Conservation (phyloP, 2,797 vertebrate species). For the Sebastes dallii region DNA sequence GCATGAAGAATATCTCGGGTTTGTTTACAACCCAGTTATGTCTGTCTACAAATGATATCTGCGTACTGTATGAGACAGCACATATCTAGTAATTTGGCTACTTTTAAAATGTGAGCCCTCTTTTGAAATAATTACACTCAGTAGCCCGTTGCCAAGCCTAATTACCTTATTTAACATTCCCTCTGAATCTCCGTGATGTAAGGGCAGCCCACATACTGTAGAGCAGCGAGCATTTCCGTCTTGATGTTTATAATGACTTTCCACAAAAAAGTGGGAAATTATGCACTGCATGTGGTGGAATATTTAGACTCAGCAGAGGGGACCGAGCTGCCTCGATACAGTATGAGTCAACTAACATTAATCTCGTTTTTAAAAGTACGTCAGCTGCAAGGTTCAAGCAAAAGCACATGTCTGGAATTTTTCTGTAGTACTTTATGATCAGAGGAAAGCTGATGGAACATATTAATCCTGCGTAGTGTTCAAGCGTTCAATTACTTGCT, state of each 20-base stretch:
- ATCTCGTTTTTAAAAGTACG: constrained; percentile 55
- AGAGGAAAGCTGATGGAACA: constrained; percentile 10
- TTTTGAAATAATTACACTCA: constrained; percentile 44
- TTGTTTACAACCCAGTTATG: constrained; percentile 26
- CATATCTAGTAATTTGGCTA: constrained; percentile 28
- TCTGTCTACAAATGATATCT: constrained; percentile 13
- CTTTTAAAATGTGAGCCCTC: constrained; percentile 41
- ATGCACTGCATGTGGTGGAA: constrained; percentile 33
- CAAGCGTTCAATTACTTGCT: not conserved
- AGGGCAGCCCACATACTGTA: constrained; percentile 23
- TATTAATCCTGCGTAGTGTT: not conserved
- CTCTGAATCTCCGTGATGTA: constrained; percentile 55
- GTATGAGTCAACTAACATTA: constrained; percentile 47
- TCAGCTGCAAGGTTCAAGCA: constrained; percentile 35
- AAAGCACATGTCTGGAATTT: constrained; percentile 29
- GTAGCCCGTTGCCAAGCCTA: constrained; percentile 51
- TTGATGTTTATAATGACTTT: constrained; percentile 61
- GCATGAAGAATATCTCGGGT: not conserved
- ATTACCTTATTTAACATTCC: constrained; percentile 67
- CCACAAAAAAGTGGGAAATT: constrained; percentile 47
- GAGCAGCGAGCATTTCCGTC: constrained; percentile 38
- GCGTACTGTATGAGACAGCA: not conserved
- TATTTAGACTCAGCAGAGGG: constrained; percentile 51
- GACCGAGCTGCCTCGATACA: constrained; percentile 23
- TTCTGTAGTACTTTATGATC: not conserved